Percentiles rank a stretch among this genome's conserved stretches.
Conservation (phyloP, 23 tunicate genomes). For the Oikopleura dioica region DNA sequence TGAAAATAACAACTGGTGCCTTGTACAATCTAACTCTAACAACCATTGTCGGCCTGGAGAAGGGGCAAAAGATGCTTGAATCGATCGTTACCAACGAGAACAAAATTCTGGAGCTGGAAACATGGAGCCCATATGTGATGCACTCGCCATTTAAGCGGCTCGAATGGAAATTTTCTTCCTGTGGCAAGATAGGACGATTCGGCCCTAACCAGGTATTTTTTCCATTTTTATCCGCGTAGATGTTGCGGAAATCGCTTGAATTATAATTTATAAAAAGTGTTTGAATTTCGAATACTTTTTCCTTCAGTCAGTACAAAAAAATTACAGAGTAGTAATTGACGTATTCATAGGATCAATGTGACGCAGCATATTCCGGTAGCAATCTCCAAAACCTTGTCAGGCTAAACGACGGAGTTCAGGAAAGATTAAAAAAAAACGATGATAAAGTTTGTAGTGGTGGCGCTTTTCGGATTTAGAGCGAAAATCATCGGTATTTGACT, state of each 20-base stretch:
- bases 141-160: constrained; percentile 32
- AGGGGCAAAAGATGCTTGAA: constrained; percentile 11
- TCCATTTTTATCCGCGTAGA: no score
- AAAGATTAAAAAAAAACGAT: no score
- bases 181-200: constrained; percentile 31
- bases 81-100: constrained; percentile 21
- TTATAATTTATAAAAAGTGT: no score
- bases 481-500: no score
- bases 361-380: constrained; percentile 20
- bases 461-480: no score
- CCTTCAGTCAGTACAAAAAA: no score
- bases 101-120: constrained; percentile 13
- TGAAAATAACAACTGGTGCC: constrained; percentile 27
- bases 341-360: constrained; percentile 27
- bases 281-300: no score
- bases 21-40: constrained; percentile 24
- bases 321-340: no score
- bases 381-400: constrained; percentile 21
- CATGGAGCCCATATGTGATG: constrained; percentile 42
- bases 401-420: constrained; percentile 41
- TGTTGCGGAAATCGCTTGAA: no score
- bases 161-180: constrained; percentile 39
- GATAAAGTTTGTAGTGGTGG: no score
- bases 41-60: constrained; percentile 33
- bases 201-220: constrained; percentile 82